Evolutionary conservation across 2,797 vertebrate species (phyloP), one percentile per base, ranked within the genome.

Genomic region (Chelidonichthys spinosus): DNA sequence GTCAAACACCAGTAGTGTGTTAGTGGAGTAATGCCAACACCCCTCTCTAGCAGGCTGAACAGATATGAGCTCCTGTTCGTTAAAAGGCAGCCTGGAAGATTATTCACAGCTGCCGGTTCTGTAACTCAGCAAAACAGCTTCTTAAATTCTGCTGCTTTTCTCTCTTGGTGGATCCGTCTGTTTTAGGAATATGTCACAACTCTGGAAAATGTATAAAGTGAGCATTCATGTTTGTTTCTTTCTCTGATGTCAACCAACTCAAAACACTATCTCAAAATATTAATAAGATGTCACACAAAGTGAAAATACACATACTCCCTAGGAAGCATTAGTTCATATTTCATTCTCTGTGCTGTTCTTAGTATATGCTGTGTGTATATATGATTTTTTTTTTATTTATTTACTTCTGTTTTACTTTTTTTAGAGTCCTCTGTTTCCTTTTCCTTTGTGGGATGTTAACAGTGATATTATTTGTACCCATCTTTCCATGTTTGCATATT

Each of bases 31-130:
- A 47, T 63, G 52, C 8, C 40, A 36, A 75, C 52, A 5, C 6
- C n/a, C 50, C 44, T 69, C 6, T n/a, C n/a, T 13, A 8, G 6
- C 58, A 36, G 49, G 25, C 11, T 17, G 54, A 32, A 59, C 55
- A 80, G 71, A 68, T 67, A 65, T 15, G 55, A 81, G 72, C 18
- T 65, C 6, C 15, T 13, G 54, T 62, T 37, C 49, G 44, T 37
- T 37, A 11, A 15, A 9, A 17, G 69, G 7, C 17, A 15, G 18
- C 47, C 49, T 58, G 18, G 6, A 14, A 47, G 44, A 13, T 18
- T 33, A 36, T 35, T 44, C 17, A 35, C 49, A 25, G 37, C 43
- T 63, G 37, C 33, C 39, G 25, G 14, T 25, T 39, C 33, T 17
- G 42, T 33, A 42, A 37, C 42, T 46, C 25, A 25, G 25, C 25